Base-by-base conservation (phyloP, 30 jellyfish, hydroid and myxozoan genomes). In the Turritopsis dohrnii region DNA sequence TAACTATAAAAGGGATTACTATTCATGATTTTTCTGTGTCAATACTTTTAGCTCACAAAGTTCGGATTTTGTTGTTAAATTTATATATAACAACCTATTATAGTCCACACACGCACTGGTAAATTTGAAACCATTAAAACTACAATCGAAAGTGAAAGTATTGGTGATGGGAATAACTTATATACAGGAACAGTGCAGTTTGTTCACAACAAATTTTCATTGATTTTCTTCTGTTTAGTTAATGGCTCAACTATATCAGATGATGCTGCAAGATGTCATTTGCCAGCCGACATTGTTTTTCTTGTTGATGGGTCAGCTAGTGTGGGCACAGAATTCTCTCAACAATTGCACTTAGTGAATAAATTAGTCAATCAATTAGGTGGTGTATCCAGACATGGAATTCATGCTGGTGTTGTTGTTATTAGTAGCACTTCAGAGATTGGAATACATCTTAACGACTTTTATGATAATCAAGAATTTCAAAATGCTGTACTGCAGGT, bases 281-380 rank as follows among this genome's bases (percentile, higher is more conserved):
- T 53, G 71, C 93, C 99, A 13, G 88, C 81, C 41, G 99, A 94
- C 71, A 52, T 94, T 54, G 86, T 94, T 1, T 94, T 94, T 81
- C 66, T 94, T 72, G 81, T 94, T 79, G 99, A 94, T 82, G 99
- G 99, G 22, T 94, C 99, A 26, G 96, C 95, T 85, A 89, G 97
- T 53, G 95, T 89, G 26, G 97, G 96, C 8, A 76, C 86, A 24
- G 96, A 89, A 20, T 94, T 94, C 82, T 66, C 29, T 25, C 72
- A 86, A 54, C 99, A 94, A 80, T 86, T 94, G 54, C 52, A 31
- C 1, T 77, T 88, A 29, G 97, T 94, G 18, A 84, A 71, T 21
- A 89, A 85, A 20, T 79, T 89, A 9, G 84, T 94, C 0, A 27
- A 84, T 71, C 75, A 82, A 13, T 76, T 77, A 71, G 99, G 99